Percentiles rank a stretch among this genome's conserved stretches.
These are phyloP conservation scores for Percopsis omiscomaycus DNA, from an alignment of 2,797 vertebrate genomes.

Conservation along the genomic window DNA sequence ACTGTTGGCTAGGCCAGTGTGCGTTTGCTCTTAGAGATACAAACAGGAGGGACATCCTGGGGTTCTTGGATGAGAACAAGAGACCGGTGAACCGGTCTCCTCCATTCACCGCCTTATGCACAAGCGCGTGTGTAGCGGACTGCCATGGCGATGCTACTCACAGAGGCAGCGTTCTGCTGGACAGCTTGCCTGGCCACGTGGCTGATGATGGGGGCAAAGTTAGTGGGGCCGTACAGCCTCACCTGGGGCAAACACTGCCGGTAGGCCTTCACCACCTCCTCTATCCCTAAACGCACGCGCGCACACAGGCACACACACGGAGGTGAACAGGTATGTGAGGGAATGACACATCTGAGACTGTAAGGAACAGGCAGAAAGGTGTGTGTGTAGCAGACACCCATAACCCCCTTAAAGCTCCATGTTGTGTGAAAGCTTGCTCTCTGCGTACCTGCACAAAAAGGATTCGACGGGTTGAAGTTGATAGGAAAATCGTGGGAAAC, in stretches of 20 bases:
- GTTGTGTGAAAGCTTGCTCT: conserved; percentile 1
- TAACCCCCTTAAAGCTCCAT: neutral
- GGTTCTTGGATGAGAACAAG: no score
- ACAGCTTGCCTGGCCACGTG: conserved; percentile 85
- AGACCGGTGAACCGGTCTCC: no score
- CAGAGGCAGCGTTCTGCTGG: conserved; percentile 86
- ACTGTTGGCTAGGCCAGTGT: no score
- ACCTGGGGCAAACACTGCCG: conserved; percentile 90
- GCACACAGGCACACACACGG: conserved; percentile 5
- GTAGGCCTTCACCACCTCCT: conserved; percentile 89
- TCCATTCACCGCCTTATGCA: no score
- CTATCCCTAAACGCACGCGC: conserved; percentile 79
- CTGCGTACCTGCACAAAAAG: conserved; percentile 85
- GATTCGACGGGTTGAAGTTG: conserved; percentile 89
- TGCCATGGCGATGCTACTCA: conserved; percentile 73
- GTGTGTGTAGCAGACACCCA: no score
- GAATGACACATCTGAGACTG: no score
- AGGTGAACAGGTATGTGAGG: no score
- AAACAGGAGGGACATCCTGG: no score
- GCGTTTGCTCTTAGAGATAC: no score
- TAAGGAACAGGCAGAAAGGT: no score
- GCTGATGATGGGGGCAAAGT: conserved; percentile 96
- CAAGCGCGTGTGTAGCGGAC: neutral
- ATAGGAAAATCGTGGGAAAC: conserved; percentile 94
- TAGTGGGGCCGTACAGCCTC: conserved; percentile 93